Evolutionary conservation across 53 echinoderm and acorn worm genomes (phyloP), one percentile per base, ranked within the genome.

Genomic region (Temnopleurus reevesii): DNA sequence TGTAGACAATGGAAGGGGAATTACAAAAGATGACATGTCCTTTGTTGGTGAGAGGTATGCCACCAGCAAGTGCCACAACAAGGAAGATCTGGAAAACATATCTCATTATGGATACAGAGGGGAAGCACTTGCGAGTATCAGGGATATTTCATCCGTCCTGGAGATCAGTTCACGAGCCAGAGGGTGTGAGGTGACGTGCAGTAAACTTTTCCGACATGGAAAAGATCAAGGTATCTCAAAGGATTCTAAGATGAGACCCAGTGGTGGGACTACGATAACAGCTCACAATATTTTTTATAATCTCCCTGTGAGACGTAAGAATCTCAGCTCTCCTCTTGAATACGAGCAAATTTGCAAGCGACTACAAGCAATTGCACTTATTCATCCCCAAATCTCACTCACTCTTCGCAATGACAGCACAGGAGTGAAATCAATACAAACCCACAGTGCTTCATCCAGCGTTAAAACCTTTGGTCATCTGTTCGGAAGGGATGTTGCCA

Each of bases 1-100:
- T 5, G 77, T 99, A 4, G 99, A 99, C 93, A 99, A 99, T 88
- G 99, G 99, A 36, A 86, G 87, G 36, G 99, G 99, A 5, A 57
- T 99, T 6, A 53, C 82, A 2, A 59, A 82, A 35, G 91, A 93
- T 4, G 93, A 94, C 38, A 86, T 99, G 63, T 54, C 64, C 15
- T 55, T 83, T 56, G 71, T 96, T 46, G 99, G 99, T 26, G 92
- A 94, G 36, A 79, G 96, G 36, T 99, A 99, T 61, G 91, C 93
- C 24, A 99, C 99, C 41, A 99, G 99, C 59, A 99, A 99, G 90
- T 96, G 95, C 90, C 93, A 93, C 77, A 44, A 89, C 36, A 54
- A 93, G 25, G 65, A 93, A 77, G 99, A 96, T 64, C 76, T 96
- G 45, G 92, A 94, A 13, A 89, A 89, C 21, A 76, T 96, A 21